phyloP scores from a whole-genome alignment of 2,797 vertebrate species.

The Triplophysa bombifrons region DNA sequence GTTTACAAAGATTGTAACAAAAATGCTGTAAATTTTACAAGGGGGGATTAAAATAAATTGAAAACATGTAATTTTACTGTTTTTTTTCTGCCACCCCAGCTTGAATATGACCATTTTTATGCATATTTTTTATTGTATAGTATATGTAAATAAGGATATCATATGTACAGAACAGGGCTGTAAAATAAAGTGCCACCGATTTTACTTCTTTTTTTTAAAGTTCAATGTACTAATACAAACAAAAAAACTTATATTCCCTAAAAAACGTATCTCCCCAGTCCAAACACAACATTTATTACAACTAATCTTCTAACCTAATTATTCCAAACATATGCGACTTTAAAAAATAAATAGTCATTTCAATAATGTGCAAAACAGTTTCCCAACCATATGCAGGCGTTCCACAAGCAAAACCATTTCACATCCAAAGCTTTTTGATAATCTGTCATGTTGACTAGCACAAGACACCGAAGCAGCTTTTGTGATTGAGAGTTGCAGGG shows the following conservation, averaged over 20 bases:
- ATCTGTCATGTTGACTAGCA: not conserved
- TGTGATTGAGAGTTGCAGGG: conserved; percentile 31
- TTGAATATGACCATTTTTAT: too few species aligned
- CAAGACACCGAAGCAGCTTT: not conserved
- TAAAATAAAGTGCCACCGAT: too few species aligned
- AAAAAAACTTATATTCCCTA: not conserved
- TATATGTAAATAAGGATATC: too few species aligned
- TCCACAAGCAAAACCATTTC: not conserved
- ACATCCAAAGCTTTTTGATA: conserved; percentile 1
- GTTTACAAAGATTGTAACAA: too few species aligned
- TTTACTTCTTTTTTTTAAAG: too few species aligned
- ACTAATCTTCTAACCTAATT: not conserved
- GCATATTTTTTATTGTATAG: too few species aligned
- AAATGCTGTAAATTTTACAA: too few species aligned
- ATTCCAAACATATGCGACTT: not conserved
- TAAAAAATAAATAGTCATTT: not conserved
- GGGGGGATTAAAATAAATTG: too few species aligned
- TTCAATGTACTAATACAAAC: not conserved
- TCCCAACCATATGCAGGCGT: not conserved
- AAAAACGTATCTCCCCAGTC: not conserved
- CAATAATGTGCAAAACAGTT: not conserved
- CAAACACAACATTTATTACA: not conserved
- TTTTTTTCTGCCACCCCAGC: too few species aligned
- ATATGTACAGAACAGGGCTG: too few species aligned
- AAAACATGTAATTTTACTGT: too few species aligned